Conservation (phyloP, 2,888 invertebrate genomes). For the Leistus spinibarbis region DNA sequence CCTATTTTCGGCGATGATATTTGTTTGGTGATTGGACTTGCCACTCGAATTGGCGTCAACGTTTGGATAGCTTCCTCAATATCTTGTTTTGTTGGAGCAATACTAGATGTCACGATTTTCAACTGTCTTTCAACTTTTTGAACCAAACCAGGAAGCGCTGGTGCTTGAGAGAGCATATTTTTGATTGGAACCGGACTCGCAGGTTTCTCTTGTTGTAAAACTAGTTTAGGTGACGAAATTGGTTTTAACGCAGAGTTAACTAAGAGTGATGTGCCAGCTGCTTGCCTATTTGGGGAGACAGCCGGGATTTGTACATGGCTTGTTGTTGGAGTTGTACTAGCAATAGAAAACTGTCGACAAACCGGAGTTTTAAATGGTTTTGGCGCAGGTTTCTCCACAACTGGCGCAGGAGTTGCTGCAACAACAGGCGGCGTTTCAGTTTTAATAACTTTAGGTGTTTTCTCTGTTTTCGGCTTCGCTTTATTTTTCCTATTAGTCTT, state of each 20-base stretch:
- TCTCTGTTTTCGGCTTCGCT: constrained; percentile 59
- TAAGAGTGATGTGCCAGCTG: constrained; percentile 57
- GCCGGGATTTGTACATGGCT: constrained; percentile 49
- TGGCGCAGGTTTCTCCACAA: not conserved
- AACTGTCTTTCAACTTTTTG: constrained; percentile 20
- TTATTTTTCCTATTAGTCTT: constrained; percentile 55
- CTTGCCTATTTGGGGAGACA: constrained; percentile 51
- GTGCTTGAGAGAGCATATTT: constrained; percentile 54
- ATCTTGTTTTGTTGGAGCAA: constrained; percentile 35
- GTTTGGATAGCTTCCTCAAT: constrained; percentile 53
- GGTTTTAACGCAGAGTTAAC: constrained; percentile 47
- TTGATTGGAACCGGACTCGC: constrained; percentile 41
- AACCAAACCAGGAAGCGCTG: constrained; percentile 60
- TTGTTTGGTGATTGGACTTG: constrained; percentile 49
- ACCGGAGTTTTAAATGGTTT: constrained; percentile 40
- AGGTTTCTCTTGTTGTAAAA: constrained; percentile 34
- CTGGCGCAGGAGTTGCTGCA: constrained; percentile 37
- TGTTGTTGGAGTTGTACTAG: constrained; percentile 40
- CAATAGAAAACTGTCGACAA: constrained; percentile 30
- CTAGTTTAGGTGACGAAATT: constrained; percentile 40
- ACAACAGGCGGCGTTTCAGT: constrained; percentile 38
- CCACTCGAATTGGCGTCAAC: constrained; percentile 51
- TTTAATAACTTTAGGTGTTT: constrained; percentile 57
- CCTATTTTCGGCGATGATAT: constrained; percentile 42
- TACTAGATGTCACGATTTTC: constrained; percentile 28